These are phyloP conservation scores for Rhynchopsitta pachyrhyncha DNA, from an alignment of 2,113 vertebrate species.

Conservation along the genomic window DNA sequence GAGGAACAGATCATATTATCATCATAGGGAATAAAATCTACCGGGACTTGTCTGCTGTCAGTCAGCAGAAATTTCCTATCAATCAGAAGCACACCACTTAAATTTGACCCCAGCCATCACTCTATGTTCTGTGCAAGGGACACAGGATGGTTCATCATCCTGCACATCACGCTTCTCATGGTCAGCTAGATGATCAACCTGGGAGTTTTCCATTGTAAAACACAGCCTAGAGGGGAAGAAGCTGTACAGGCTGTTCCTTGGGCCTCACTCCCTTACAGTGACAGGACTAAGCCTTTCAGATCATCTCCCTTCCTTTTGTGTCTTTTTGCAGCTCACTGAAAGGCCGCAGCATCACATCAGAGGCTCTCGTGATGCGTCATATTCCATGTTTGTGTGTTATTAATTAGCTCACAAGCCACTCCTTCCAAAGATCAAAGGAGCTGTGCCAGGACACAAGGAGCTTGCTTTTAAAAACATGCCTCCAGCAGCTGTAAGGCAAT, in stretches of 20 bases:
- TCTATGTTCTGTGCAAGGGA: fast-evolving
- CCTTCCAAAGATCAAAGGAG: background rate
- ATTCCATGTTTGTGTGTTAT: background rate
- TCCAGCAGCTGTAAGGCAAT: background rate
- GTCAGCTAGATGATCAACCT: fast-evolving
- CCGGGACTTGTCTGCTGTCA: background rate
- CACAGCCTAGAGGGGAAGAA: background rate
- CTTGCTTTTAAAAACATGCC: background rate
- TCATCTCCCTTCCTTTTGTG: background rate
- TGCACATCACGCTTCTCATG: fast-evolving
- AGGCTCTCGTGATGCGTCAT: background rate
- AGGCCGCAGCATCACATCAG: background rate
- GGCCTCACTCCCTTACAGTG: fast-evolving
- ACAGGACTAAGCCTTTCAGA: background rate
- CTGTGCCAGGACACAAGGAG: background rate
- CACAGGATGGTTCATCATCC: background rate
- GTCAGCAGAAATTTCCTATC: background rate
- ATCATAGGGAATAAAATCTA: background rate
- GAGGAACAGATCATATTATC: background rate
- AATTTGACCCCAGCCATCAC: background rate
- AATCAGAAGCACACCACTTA: background rate
- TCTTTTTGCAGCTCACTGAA: background rate
- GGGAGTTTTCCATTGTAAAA: background rate
- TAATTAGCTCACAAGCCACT: background rate
- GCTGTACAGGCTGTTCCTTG: fast-evolving